Percentiles rank a stretch among this genome's conserved stretches.
Evolutionary conservation across 1,140 invertebrate species (phyloP).

Genomic region (Cotesia typhae): DNA sequence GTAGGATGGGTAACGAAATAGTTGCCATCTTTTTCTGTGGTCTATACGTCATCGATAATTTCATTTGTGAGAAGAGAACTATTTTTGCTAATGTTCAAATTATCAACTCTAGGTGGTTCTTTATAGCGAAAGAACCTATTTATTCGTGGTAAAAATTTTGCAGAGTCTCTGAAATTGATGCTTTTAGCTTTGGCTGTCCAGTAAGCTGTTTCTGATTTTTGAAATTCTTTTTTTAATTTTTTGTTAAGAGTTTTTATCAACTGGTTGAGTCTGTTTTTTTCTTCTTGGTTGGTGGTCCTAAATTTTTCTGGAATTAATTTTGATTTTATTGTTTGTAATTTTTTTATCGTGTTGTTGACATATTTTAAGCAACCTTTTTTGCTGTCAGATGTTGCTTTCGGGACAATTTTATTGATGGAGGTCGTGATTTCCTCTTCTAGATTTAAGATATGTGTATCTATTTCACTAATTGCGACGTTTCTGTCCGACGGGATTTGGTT

Average conservation of each 20-base stretch:
- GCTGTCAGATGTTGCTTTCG: background rate
- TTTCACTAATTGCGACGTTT: conserved; percentile 29
- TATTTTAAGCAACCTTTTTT: conserved; percentile 4
- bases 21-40: no score
- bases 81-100: no score
- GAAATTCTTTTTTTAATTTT: conserved; percentile 25
- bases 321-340: background rate
- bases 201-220: conserved; percentile 24
- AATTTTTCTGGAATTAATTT: conserved; percentile 18
- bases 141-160: background rate
- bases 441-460: background rate
- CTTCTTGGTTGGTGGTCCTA: conserved; percentile 1
- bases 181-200: conserved; percentile 28
- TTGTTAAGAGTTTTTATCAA: conserved; percentile 11
- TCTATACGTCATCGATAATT: no score
- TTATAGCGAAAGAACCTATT: no score
- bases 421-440: background rate
- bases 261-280: background rate
- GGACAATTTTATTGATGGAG: conserved; percentile 4
- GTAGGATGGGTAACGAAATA: no score
- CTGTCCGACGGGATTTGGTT: background rate
- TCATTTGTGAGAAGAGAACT: no score
- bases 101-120: no score
- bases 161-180: conserved; percentile 32
- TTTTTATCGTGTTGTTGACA: background rate